Percentiles rank a stretch among this genome's conserved stretches.
phyloP scores from a whole-genome alignment of 2,113 vertebrate species.

The Lasiurus cinereus region DNA sequence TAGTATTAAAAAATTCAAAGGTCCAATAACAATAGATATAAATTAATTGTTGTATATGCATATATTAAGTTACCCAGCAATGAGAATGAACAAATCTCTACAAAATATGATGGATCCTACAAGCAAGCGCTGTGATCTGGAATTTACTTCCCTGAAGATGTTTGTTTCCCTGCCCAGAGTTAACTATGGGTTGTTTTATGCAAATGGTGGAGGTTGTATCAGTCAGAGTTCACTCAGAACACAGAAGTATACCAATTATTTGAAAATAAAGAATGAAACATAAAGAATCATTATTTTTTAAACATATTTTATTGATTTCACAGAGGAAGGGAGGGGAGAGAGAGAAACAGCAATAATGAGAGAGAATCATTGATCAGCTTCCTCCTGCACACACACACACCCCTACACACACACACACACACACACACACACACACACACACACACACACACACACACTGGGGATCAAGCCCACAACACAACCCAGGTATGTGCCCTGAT shows the following conservation, averaged over 20 bases:
- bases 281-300: neutral
- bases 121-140: neutral
- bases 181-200: neutral
- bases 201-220: neutral
- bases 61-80: neutral
- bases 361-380: no score
- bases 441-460: no score
- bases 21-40: neutral
- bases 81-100: neutral
- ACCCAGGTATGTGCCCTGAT: no score
- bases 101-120: neutral
- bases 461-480: no score
- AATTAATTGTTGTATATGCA: neutral
- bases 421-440: no score
- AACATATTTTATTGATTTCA: no score
- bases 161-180: neutral
- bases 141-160: neutral
- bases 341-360: no score
- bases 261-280: constrained; percentile 45
- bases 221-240: neutral
- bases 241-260: neutral
- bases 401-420: no score
- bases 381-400: no score
- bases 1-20: neutral
- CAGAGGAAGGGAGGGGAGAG: no score